A percentile compares a stretch with the other conserved stretches of the same genome.
Evolutionary conservation across 2,113 vertebrate species (phyloP).

Genomic region (Odocoileus hemionus): DNA sequence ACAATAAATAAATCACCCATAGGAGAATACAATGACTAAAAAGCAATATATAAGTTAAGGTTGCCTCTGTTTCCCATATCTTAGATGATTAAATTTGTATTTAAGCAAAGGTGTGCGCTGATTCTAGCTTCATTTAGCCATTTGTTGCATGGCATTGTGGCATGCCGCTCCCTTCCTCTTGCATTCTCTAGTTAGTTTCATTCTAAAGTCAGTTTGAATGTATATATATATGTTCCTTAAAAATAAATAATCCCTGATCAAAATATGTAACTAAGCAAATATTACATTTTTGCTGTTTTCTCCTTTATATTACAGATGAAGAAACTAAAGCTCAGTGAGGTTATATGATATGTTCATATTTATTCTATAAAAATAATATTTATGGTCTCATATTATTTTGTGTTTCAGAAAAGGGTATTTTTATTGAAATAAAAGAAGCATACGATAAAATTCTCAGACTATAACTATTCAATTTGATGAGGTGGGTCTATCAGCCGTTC

Average conservation of each 20-base stretch:
- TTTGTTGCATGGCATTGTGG: not conserved
- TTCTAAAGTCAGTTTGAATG: not conserved
- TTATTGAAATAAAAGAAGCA: not conserved
- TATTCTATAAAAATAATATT: not conserved
- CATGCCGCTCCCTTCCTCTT: not conserved
- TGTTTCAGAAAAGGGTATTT: not conserved
- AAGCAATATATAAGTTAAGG: not conserved
- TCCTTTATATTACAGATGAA: not conserved
- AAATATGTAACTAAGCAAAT: not conserved
- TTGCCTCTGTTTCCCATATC: accelerated
- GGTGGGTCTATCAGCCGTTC: not conserved
- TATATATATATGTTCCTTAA: not conserved
- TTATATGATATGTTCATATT: not conserved
- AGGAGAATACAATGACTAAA: not conserved
- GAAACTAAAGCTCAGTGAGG: not conserved
- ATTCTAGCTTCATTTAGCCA: not conserved
- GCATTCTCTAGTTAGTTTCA: not conserved
- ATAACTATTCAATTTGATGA: not conserved
- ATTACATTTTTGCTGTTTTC: not conserved
- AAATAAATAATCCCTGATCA: not conserved
- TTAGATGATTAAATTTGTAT: not conserved
- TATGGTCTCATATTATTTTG: not conserved
- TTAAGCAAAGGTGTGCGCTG: not conserved
- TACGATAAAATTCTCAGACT: not conserved
- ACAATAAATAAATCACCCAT: not conserved